phyloP scores from a whole-genome alignment of 2,797 vertebrate species.

The Hapalemur alaotrensis region DNA sequence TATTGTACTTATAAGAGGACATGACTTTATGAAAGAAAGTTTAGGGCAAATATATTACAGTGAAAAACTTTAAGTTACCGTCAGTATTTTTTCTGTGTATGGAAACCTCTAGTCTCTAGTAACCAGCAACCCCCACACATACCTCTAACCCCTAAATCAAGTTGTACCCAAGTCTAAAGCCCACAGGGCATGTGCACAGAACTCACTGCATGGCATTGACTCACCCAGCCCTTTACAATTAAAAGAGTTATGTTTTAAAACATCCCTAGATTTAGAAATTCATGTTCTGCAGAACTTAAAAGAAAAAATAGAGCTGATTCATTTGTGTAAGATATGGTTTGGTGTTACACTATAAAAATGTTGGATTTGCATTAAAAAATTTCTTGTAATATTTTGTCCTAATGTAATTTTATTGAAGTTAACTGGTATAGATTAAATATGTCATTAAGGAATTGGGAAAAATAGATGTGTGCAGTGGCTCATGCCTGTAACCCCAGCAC shows the following conservation, averaged over 20 bases:
- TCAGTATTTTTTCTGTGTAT: background rate
- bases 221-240: background rate
- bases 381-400: background rate
- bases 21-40: background rate
- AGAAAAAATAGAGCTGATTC: background rate
- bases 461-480: background rate
- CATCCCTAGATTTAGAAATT: conserved; percentile 61
- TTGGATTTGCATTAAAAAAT: background rate
- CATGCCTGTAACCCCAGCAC: background rate
- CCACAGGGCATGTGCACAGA: background rate
- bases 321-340: background rate
- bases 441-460: background rate
- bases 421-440: background rate
- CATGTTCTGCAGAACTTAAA: conserved; percentile 5
- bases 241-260: background rate
- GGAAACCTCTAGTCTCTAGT: background rate
- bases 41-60: background rate
- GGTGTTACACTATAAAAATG: background rate
- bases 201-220: background rate
- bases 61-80: background rate
- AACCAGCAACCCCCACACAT: background rate
- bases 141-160: background rate
- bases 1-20: background rate
- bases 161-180: background rate
- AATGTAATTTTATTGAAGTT: background rate